phyloP scores from a whole-genome alignment of 2,797 vertebrate species.

The Peromyscus eremicus region DNA sequence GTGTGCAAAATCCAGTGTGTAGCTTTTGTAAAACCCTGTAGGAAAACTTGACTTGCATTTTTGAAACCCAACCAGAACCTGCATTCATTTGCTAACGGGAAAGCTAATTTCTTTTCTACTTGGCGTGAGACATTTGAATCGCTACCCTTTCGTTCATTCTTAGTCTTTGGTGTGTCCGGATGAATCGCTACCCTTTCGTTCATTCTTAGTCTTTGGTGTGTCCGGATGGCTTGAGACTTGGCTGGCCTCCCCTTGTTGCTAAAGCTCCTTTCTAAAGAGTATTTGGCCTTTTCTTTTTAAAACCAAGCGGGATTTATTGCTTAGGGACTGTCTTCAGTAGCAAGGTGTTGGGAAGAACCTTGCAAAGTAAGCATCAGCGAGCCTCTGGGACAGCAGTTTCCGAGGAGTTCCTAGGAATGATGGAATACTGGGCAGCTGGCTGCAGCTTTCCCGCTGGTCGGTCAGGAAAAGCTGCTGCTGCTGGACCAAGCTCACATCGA shows the following conservation, averaged over 20 bases:
- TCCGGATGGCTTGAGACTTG: not conserved
- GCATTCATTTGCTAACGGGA: not conserved
- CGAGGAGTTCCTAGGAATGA: not conserved
- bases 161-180: not conserved
- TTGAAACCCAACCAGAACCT: not conserved
- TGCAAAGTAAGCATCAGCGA: not conserved
- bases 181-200: not conserved
- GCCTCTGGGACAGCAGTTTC: not conserved
- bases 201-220: not conserved
- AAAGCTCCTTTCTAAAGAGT: conserved; percentile 9
- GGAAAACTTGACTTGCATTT: conserved; percentile 13
- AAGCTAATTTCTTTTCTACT: conserved; percentile 46
- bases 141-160: not conserved
- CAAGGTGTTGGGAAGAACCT: not conserved
- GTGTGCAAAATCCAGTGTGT: not conserved
- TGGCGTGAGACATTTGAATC: not conserved
- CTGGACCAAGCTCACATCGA: not conserved
- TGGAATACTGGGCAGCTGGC: not conserved
- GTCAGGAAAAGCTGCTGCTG: not conserved
- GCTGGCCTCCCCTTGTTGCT: not conserved
- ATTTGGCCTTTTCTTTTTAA: not conserved
- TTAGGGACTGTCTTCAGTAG: not conserved
- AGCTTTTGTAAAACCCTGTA: not conserved
- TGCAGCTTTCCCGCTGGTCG: not conserved
- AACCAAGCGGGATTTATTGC: conserved; percentile 5